Conservation (phyloP, 2,113 vertebrate genomes). For the Holacanthus passer region DNA sequence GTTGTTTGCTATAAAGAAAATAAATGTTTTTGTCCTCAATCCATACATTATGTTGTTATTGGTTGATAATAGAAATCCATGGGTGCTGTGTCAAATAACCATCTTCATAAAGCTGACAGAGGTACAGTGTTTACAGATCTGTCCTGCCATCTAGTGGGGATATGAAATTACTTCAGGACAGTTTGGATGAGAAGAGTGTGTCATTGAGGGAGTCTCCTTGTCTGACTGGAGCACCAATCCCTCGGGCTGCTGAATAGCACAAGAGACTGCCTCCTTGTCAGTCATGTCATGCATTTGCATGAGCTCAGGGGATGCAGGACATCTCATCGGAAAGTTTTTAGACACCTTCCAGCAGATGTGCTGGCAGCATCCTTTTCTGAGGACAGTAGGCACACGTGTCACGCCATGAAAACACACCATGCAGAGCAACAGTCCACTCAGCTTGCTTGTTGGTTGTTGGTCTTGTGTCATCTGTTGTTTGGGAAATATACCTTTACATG, state of each 20-base stretch:
- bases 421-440: conserved; percentile 4
- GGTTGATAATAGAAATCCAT: background rate
- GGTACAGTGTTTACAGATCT: background rate
- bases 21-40: conserved; percentile 16
- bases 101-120: background rate
- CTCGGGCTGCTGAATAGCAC: conserved; percentile 40
- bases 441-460: background rate
- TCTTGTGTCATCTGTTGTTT: background rate
- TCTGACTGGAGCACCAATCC: conserved; percentile 23
- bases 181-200: background rate
- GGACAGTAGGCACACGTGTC: background rate
- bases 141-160: conserved; percentile 67
- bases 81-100: background rate
- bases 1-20: conserved; percentile 20
- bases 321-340: conserved; percentile 33
- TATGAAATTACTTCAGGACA: conserved; percentile 18
- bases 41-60: background rate
- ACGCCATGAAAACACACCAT: conserved; percentile 3
- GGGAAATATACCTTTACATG: background rate
- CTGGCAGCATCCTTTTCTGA: conserved; percentile 26
- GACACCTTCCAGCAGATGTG: conserved; percentile 39
- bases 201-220: conserved; percentile 45
- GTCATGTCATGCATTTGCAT: conserved; percentile 41
- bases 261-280: conserved; percentile 34
- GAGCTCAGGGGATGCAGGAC: conserved; percentile 39